phyloP scores from a whole-genome alignment of 2,113 vertebrate genomes.

The Meriones unguiculatus region DNA sequence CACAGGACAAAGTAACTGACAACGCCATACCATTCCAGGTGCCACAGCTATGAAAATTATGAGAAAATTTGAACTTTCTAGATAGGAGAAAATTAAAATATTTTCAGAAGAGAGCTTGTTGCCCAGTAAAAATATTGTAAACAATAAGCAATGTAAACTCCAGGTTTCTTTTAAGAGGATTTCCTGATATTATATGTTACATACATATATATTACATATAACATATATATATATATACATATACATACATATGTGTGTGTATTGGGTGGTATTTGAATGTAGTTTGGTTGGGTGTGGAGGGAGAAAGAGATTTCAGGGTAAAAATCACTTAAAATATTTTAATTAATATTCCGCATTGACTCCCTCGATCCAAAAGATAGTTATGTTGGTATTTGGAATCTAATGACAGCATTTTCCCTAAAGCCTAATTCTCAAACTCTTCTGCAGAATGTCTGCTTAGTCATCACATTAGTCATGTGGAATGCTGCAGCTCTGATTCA shows the following conservation, averaged over 20 bases:
- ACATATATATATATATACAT: background rate
- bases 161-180: background rate
- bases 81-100: background rate
- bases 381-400: constrained; percentile 50
- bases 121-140: background rate
- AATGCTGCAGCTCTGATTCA: constrained; percentile 58
- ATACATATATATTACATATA: background rate
- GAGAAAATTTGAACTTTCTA: background rate
- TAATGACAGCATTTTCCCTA: constrained; percentile 59
- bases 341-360: constrained; percentile 62
- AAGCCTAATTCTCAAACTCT: constrained; percentile 50
- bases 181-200: background rate
- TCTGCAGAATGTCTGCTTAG: constrained; percentile 58
- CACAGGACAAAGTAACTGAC: background rate
- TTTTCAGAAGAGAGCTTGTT: background rate
- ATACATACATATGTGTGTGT: background rate
- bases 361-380: constrained; percentile 56
- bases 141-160: background rate
- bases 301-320: background rate
- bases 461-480: constrained; percentile 69
- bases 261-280: background rate
- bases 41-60: background rate
- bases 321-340: constrained; percentile 53
- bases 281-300: background rate
- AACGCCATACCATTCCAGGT: background rate